Conservation (phyloP, 2,797 vertebrate species). For the Schizopygopsis pylzovi region DNA sequence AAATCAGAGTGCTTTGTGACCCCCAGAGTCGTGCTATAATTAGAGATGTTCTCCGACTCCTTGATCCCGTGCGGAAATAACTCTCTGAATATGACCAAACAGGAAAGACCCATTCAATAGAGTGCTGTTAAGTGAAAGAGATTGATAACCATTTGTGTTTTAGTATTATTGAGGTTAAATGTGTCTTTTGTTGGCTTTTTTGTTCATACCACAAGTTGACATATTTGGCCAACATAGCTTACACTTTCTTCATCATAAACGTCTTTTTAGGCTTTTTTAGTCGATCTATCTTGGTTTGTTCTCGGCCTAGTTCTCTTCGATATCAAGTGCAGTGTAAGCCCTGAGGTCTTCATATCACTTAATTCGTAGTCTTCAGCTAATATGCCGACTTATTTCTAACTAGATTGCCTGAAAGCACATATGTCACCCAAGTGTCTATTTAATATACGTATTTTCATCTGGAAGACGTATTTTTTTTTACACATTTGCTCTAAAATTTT, state of each 20-base stretch:
- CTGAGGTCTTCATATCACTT: slow-evolving; percentile 42
- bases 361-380: slow-evolving; percentile 1
- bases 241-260: background rate
- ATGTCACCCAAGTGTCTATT: background rate
- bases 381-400: background rate
- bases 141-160: background rate
- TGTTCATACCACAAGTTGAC: background rate
- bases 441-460: background rate
- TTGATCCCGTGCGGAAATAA: slow-evolving; percentile 56
- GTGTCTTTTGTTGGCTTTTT: background rate
- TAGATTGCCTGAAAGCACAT: background rate
- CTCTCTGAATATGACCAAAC: slow-evolving; percentile 20
- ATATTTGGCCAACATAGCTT: background rate
- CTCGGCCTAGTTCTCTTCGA: slow-evolving; percentile 38
- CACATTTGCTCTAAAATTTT: background rate
- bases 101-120: slow-evolving; percentile 16
- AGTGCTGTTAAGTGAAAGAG: slow-evolving; percentile 1
- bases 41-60: slow-evolving; percentile 49
- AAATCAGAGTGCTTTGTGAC: slow-evolving; percentile 51
- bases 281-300: slow-evolving; percentile 27
- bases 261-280: slow-evolving; percentile 8
- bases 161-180: slow-evolving; percentile 16
- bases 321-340: slow-evolving; percentile 37
- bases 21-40: slow-evolving; percentile 58
- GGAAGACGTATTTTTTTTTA: background rate